These are phyloP conservation scores for Epirrita christyi DNA, from an alignment of 2,888 invertebrate species.

Conservation along the genomic window DNA sequence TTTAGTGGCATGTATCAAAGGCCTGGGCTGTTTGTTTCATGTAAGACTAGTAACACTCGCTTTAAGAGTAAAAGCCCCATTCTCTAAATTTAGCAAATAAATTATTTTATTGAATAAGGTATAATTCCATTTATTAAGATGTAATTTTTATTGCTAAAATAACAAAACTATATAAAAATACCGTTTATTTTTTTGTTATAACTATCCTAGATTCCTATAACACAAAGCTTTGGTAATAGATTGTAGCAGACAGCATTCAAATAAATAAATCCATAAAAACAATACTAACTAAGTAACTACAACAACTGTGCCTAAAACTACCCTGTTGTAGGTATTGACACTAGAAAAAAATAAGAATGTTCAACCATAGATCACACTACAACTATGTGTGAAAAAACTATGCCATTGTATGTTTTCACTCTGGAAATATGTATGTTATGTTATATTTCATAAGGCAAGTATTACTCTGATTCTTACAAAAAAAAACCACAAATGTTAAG, in stretches of 20 bases:
- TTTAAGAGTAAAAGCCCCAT: constrained; percentile 59
- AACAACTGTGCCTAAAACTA: too few species aligned
- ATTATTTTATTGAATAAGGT: constrained; percentile 74
- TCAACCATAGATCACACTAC: too few species aligned
- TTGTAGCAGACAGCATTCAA: too few species aligned
- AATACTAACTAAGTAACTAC: too few species aligned
- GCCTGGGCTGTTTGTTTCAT: constrained; percentile 49
- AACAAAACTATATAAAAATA: constrained; percentile 56
- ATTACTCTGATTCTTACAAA: neutral
- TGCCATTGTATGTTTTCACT: too few species aligned
- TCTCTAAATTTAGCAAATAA: constrained; percentile 72
- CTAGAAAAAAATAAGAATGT: too few species aligned
- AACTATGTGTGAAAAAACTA: too few species aligned
- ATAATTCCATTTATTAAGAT: constrained; percentile 68
- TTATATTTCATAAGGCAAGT: too few species aligned
- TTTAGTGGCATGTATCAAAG: constrained; percentile 58
- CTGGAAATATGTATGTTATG: too few species aligned
- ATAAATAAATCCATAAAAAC: too few species aligned
- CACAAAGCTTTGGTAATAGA: constrained; percentile 15
- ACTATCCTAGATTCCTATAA: neutral
- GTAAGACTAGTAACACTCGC: constrained; percentile 31
- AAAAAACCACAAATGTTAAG: neutral
- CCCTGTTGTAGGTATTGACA: too few species aligned
- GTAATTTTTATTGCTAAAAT: constrained; percentile 76
- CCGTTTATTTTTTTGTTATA: constrained; percentile 35